A percentile compares a stretch with the other conserved stretches of the same genome.
Conservation (phyloP, 2,113 vertebrate genomes). For the Mesitornis unicolor region DNA sequence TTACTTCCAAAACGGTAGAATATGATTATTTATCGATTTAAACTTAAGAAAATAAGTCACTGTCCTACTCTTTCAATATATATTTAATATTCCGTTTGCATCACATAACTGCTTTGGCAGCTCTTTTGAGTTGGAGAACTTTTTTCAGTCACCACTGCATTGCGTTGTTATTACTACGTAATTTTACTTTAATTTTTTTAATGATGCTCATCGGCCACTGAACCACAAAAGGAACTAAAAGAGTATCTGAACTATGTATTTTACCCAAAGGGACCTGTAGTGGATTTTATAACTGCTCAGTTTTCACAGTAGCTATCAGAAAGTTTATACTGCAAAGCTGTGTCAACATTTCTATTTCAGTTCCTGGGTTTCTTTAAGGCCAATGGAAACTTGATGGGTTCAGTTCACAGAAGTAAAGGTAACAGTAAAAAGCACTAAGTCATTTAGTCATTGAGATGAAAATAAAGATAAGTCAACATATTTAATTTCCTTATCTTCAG, state of each 20-base stretch:
- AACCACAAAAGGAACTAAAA: neutral
- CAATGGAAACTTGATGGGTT: constrained; percentile 50
- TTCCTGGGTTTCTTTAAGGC: constrained; percentile 38
- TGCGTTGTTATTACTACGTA: neutral
- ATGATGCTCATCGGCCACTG: neutral
- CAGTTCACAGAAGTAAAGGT: constrained; percentile 41
- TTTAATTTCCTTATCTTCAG: constrained; percentile 20
- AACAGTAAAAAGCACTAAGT: constrained; percentile 39
- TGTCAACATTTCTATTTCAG: constrained; percentile 53
- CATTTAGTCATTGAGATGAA: constrained; percentile 29
- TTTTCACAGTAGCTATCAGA: constrained; percentile 29
- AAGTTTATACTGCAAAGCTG: constrained; percentile 55
- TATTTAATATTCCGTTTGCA: neutral
- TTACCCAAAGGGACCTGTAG: neutral
- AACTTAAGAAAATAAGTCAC: neutral
- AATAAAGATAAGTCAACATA: constrained; percentile 28
- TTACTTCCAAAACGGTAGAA: neutral
- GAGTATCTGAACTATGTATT: neutral
- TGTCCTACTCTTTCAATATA: neutral
- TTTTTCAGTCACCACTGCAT: neutral
- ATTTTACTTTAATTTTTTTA: neutral
- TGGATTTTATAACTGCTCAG: constrained; percentile 25
- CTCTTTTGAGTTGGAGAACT: neutral
- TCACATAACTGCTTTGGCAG: neutral
- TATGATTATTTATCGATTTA: neutral